Percentiles rank a stretch among this genome's conserved stretches.
These are phyloP conservation scores for Calidris pugnax DNA, from an alignment of 2,113 vertebrate species.

Conservation along the genomic window DNA sequence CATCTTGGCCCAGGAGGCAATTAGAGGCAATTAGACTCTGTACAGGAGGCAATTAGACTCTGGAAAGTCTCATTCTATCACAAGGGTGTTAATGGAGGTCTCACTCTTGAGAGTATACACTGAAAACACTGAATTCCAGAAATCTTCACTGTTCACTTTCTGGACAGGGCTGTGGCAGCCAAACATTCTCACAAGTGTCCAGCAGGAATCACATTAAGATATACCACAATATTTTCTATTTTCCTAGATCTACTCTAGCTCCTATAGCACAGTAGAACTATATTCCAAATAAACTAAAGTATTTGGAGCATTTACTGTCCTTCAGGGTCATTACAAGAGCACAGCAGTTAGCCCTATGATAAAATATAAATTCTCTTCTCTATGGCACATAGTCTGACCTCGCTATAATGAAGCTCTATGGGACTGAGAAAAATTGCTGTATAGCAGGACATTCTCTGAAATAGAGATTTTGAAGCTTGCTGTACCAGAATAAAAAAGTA, in stretches of 20 bases:
- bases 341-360: neutral
- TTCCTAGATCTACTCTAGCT: neutral
- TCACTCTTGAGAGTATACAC: neutral
- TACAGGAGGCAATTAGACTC: neutral
- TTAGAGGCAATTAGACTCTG: neutral
- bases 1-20: neutral
- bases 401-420: conserved; percentile 33
- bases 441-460: neutral
- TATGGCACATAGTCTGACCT: neutral
- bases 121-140: neutral
- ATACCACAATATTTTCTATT: neutral
- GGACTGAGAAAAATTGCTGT: conserved; percentile 29
- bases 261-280: neutral
- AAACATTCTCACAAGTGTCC: neutral
- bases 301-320: conserved; percentile 28
- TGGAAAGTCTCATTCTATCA: neutral
- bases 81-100: neutral
- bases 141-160: neutral
- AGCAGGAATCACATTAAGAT: neutral
- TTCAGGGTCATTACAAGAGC: conserved; percentile 31
- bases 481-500: neutral
- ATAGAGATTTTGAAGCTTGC: neutral
- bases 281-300: conserved; percentile 8
- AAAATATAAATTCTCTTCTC: conserved; percentile 45
- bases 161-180: neutral